Conservation (phyloP, 2,797 vertebrate species). For the Bradypus variegatus region DNA sequence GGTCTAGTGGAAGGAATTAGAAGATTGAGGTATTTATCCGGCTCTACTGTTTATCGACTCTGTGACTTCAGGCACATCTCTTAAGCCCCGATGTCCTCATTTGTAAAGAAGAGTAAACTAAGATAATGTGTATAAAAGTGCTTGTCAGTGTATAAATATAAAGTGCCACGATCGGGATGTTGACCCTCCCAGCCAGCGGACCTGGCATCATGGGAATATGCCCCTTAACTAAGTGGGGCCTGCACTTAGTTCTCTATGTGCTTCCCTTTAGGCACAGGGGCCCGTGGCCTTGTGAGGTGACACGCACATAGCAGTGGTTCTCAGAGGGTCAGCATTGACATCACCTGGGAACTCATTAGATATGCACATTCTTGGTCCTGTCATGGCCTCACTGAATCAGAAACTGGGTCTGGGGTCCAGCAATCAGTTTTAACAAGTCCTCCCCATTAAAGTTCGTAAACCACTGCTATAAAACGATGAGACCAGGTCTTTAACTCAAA, state of each 20-base stretch:
- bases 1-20: background rate
- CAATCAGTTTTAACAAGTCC: background rate
- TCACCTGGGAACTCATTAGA: background rate
- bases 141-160: background rate
- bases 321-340: background rate
- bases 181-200: background rate
- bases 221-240: background rate
- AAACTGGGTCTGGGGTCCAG: background rate
- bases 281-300: background rate
- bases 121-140: background rate
- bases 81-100: background rate
- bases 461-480: background rate
- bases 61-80: background rate
- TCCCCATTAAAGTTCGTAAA: background rate
- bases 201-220: background rate
- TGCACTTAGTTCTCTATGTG: background rate
- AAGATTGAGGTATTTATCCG: background rate
- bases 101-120: background rate
- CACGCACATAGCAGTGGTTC: background rate
- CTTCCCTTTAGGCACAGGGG: background rate
- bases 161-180: background rate
- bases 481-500: background rate
- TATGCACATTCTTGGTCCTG: background rate
- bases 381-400: background rate
- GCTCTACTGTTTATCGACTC: background rate